Base-by-base conservation (phyloP, 2,113 vertebrate species). In the Pedetes capensis region DNA sequence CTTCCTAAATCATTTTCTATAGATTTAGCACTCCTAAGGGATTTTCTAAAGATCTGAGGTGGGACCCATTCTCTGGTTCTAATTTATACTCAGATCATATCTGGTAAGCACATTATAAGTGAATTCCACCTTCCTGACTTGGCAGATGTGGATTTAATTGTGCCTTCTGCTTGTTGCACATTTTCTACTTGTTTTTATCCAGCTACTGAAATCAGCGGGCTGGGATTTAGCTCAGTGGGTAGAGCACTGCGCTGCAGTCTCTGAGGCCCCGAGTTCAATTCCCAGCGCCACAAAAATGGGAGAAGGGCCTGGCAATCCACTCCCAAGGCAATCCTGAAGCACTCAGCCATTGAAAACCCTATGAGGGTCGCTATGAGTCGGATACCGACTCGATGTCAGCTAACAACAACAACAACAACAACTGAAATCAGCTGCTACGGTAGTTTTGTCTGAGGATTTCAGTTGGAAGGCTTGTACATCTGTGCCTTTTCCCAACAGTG, bases 401-500 rank as follows among this genome's bases (percentile, higher is more conserved):
- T n/a, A n/a, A n/a, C n/a, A n/a, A n/a, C n/a, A n/a, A n/a, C n/a
- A n/a, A n/a, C n/a, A n/a, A n/a, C 2, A 75, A 7, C 44, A 68
- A 55, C 75, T 63, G 16, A 84, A 86, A 63, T 79, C 55, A 86
- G 89, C 44, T 22, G 12, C 39, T 14, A 47, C 39, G 9, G 49
- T 32, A 44, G 66, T 81, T 61, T 44, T 59, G 51, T 59, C 18
- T 83, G 75, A 93, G 64, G 55, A 82, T 88, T 61, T 94, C 61
- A 37, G 10, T 61, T 59, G 37, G 63, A 81, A 88, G 72, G 22
- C 20, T 69, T 71, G 51, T 14, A 1, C 83, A 85, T 68, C 66
- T 34, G 59, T 53, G 95, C 92, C 94, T 97, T 96, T n/a, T n/a
- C n/a, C 96, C 96, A 95, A 91, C 66, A 95, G 68, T 97, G 91